Evolutionary conservation across 2,797 vertebrate genomes (phyloP), one percentile per base, ranked within the genome.

Genomic region (Halcyon leucocephala): DNA sequence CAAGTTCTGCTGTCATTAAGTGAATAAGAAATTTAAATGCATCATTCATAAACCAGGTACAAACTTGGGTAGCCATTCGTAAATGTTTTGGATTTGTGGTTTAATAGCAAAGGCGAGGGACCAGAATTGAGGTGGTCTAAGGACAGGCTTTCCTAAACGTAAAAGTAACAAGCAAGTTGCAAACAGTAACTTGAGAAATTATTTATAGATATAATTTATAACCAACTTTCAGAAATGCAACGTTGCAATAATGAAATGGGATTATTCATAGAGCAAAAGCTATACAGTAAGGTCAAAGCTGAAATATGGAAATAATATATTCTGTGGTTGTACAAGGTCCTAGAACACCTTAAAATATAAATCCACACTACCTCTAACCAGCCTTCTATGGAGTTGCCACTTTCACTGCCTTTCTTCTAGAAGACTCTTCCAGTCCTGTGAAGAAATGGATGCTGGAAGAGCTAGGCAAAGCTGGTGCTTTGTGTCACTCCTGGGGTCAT

Each of bases 271-370:
- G 85, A 95, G 67, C 73, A 94, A 77, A 91, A 89, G 77, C 82
- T 86, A 90, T 90, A 72, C 6, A 12, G 46, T 90, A 94, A 95
- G 90, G 94, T 93, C 92, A 96, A 82, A 90, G 66, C 90, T 97
- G 96, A 96, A 95, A 96, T 96, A 89, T 35, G 66, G 73, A 90
- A 96, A 94, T 83, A 72, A 94, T 93, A 93, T 89, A 88, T 95
- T 93, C 82, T 73, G 67, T 90, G 82, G 80, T 62, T 96, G 95
- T 89, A 91, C 85, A 92, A 77, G 54, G n/a, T 66, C 92, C 82
- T 90, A 65, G 65, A 86, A 64, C 58, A 90, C 86, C 69, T 52
- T 92, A 78, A 74, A 78, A 37, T 61, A 31, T 70, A 88, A 95
- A 85, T 91, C 86, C 42, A 70, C 8, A 0, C 18, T 66, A 10